phyloP scores from a whole-genome alignment of 2,113 vertebrate species.

The Phaethornis superciliosus region DNA sequence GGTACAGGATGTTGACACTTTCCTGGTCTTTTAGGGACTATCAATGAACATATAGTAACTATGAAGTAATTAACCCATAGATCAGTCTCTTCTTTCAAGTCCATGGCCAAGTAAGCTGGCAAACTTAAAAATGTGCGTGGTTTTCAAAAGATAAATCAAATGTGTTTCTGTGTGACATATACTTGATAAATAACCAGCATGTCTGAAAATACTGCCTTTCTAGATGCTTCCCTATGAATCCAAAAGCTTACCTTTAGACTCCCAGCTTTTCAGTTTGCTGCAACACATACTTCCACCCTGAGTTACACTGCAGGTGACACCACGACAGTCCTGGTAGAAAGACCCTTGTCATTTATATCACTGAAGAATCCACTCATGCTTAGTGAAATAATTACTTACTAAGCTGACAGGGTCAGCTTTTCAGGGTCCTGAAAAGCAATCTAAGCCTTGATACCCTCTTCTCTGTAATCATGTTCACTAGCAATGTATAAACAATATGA shows the following conservation, averaged over 20 bases:
- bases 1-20: not conserved
- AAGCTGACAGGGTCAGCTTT: not conserved
- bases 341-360: not conserved
- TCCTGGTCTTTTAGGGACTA: not conserved
- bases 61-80: not conserved
- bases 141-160: not conserved
- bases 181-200: not conserved
- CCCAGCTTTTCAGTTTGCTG: not conserved
- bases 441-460: not conserved
- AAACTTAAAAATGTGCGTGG: not conserved
- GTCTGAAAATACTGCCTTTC: not conserved
- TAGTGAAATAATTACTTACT: constrained; percentile 10
- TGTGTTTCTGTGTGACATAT: not conserved
- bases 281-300: not conserved
- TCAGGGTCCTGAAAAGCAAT: not conserved
- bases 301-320: not conserved
- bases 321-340: not conserved
- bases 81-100: not conserved
- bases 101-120: not conserved
- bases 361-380: constrained; percentile 9
- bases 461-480: not conserved
- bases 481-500: not conserved
- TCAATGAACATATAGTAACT: not conserved
- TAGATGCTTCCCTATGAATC: not conserved
- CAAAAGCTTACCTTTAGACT: not conserved